Conservation (phyloP, 2,797 vertebrate species). For the Chloroceryle inda region DNA sequence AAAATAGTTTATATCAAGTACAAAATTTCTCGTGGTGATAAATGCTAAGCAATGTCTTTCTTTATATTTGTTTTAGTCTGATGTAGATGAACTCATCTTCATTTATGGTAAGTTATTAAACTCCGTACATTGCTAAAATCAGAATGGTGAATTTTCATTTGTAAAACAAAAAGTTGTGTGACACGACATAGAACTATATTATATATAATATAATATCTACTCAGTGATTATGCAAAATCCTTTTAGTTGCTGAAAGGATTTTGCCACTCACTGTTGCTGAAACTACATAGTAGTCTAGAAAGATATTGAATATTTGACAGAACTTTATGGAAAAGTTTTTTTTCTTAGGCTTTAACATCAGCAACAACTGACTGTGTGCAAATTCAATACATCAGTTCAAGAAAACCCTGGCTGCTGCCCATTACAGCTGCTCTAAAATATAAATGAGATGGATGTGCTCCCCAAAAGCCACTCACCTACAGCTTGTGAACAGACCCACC, state of each 20-base stretch:
- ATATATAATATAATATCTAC: neutral
- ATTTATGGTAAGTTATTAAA: neutral
- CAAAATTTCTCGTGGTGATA: neutral
- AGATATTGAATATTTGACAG: neutral
- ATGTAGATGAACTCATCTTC: neutral
- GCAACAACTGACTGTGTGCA: neutral
- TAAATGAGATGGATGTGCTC: neutral
- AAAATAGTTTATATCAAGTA: neutral
- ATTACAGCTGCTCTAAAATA: neutral
- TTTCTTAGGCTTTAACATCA: neutral
- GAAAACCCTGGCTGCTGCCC: neutral
- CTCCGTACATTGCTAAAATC: neutral
- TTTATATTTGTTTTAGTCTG: neutral
- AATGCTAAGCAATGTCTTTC: neutral
- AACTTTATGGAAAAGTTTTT: neutral
- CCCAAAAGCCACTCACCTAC: neutral
- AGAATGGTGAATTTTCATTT: neutral
- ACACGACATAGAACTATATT: neutral
- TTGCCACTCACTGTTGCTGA: neutral
- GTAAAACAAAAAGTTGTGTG: neutral
- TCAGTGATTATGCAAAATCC: neutral
- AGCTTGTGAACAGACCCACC: neutral
- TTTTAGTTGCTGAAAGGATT: neutral
- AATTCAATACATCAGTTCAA: neutral
- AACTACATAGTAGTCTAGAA: neutral